phyloP scores from a whole-genome alignment of 1,140 invertebrate genomes.

The Drosophila kepulauana region DNA sequence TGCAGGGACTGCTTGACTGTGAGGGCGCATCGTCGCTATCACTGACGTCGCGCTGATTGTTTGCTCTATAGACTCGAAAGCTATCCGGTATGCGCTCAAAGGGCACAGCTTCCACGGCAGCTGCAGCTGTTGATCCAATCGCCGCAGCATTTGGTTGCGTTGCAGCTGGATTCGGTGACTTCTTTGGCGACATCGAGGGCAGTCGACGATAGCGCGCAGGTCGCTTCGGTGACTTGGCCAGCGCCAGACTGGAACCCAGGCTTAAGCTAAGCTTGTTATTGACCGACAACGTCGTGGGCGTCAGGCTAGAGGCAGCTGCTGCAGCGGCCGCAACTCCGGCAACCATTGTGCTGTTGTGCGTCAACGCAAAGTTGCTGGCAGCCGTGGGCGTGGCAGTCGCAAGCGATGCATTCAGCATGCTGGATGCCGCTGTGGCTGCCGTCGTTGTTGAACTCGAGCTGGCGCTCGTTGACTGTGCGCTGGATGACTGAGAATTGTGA shows the following conservation, averaged over 20 bases:
- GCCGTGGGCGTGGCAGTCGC: slow-evolving; percentile 45
- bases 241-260: slow-evolving; percentile 22
- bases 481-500: slow-evolving; percentile 73
- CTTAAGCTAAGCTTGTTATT: slow-evolving; percentile 64
- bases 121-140: slow-evolving; percentile 7
- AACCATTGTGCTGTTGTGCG: slow-evolving; percentile 56
- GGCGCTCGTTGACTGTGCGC: slow-evolving; percentile 85
- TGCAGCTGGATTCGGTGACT: slow-evolving; percentile 73
- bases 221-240: slow-evolving; percentile 78
- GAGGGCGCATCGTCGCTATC: slow-evolving; percentile 81
- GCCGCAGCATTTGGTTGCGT: slow-evolving; percentile 22
- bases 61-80: slow-evolving; percentile 82
- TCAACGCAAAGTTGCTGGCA: slow-evolving; percentile 52
- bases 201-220: slow-evolving; percentile 72
- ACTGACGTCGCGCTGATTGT: slow-evolving; percentile 75
- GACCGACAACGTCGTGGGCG: slow-evolving; percentile 57
- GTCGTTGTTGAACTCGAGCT: slow-evolving; percentile 74
- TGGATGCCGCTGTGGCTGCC: slow-evolving; percentile 81
- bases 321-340: slow-evolving; percentile 31
- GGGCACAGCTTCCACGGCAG: slow-evolving; percentile 51
- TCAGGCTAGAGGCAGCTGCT: slow-evolving; percentile 39
- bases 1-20: slow-evolving; percentile 80
- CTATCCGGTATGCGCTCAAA: slow-evolving; percentile 84
- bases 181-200: slow-evolving; percentile 81
- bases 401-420: slow-evolving; percentile 48